Evolutionary conservation across 2,888 invertebrate genomes (phyloP), one percentile per base, ranked within the genome.

Genomic region (Perizoma affinitatum): DNA sequence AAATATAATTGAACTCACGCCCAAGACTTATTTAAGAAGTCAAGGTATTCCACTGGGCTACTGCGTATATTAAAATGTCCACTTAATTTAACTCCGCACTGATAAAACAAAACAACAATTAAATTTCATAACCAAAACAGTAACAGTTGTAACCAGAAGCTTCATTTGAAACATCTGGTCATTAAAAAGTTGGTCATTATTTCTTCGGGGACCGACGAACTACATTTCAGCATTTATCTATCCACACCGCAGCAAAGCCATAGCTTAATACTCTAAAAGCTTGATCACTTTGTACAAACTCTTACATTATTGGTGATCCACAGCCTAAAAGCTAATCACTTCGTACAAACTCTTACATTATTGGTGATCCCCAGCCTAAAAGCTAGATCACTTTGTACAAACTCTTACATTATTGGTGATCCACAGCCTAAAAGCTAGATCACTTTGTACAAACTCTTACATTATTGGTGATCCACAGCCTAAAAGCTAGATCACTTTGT

Each of bases 181-280:
- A 71, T 74, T 72, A 72, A 72, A 73, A 74, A 74, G 66, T 74
- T 72, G 61, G 67, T 62, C 70, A 67, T 73, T 72, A 72, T 71
- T 65, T 73, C 71, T 69, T 72, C 63, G 56, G 65, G 71, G 62
- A 67, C 68, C 57, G 51, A 56, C 61, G 60, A 65, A 63, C 65
- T 65, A 63, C 54, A 54, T 65, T 63, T 65, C 45, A 63, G 63
- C 61, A 65, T 68, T 68, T 68, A 67, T 65, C 67, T 68, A 68
- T 68, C 63, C 55, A 65, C 61, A 65, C 61, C 63, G 55, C 67
- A 68, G 68, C 54, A 54, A 51, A 52, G 44, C 47, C 55, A 55
- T 22, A 63, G 55, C 4, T n/a, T 6, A 35, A 9, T 4, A 6
- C 5, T 5, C 0, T 49, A 36, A 11, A 4, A 50, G 56, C 53